These are phyloP conservation scores for Prunella himalayana DNA, from an alignment of 2,113 vertebrate species.

Conservation along the genomic window DNA sequence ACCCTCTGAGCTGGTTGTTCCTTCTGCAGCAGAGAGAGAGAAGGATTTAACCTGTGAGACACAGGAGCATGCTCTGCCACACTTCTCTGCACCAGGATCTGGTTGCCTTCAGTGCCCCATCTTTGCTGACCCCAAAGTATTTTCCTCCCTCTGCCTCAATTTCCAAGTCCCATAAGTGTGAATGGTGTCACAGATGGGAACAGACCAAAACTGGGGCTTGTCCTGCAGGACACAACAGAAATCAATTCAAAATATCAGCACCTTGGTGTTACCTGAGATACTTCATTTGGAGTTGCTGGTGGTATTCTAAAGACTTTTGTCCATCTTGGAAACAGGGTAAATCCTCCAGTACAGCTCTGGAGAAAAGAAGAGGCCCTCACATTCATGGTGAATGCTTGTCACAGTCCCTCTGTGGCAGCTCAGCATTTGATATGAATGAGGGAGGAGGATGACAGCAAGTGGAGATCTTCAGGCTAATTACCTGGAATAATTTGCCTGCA, in stretches of 20 bases:
- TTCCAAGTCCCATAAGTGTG: fast-evolving
- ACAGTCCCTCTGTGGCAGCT: not conserved
- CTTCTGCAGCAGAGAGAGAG: not conserved
- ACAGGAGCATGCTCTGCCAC: not conserved
- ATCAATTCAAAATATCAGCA: not conserved
- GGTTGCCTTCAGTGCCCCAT: not conserved
- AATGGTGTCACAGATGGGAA: not conserved
- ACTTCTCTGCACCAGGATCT: not conserved
- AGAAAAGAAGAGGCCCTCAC: not conserved
- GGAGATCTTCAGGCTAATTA: constrained; percentile 14
- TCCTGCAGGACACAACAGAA: not conserved
- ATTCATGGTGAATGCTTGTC: not conserved
- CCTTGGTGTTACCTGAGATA: not conserved
- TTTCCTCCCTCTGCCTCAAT: not conserved
- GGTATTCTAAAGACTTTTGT: not conserved
- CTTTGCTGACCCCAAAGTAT: not conserved
- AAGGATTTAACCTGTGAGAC: not conserved
- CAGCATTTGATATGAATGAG: not conserved
- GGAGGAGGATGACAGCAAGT: not conserved
- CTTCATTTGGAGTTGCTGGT: not conserved
- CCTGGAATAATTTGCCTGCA: not conserved
- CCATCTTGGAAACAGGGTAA: not conserved
- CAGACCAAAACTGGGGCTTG: not conserved
- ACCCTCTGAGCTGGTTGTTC: not conserved
- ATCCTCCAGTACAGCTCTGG: not conserved